Base-by-base conservation (phyloP, 2,797 vertebrate genomes). In the Helicolenus hilgendorfi region DNA sequence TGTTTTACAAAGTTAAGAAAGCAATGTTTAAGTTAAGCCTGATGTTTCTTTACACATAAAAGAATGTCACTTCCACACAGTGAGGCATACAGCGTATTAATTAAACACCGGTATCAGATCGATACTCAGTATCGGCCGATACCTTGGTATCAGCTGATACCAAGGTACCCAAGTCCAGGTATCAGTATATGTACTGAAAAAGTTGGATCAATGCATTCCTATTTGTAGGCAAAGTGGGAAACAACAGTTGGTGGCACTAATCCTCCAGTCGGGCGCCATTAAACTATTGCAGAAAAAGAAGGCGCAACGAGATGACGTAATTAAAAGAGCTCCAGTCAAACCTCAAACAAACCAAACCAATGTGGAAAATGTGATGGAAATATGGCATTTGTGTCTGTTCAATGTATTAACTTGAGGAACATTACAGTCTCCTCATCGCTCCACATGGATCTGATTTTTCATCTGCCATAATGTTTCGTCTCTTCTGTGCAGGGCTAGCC, bases 91-190 rank as follows among this genome's bases (percentile, higher is more conserved):
- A 20, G 7, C 1, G 18, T 49, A 20, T 49, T 20, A 49, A 49
- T 0, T 49, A 49, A 49, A 49, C 45, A 49, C 18, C 18, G 3
- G 45, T 49, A 49, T 49, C 45, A 18, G 45, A 49, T 8, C 45
- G 45, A 18, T 49, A 49, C 18, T 49, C 45, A 18, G 45, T 20
- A 20, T 49, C 7, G 3, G 45, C 45, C 0, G 3, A 8, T 49
- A 4, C 18, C 15, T n/a, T n/a, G n/a, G 45, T 20, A 20, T 49
- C 7, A 1, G 45, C 45, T 0, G 3, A 8, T 49, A 4, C 18
- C 15, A 5, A 45, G 41, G 1, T 45, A 18, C 41, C 41, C 15
- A 45, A 3, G 15, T 45, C 41, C 18, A 49, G 45, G 45, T 49
- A 49, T 49, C 18, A 0, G 45, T 49, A 49, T 9, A 1, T 4